Evolutionary conservation across 2,888 invertebrate species (phyloP), one percentile per base, ranked within the genome.

Genomic region (Sinodicranocentrus sp.): DNA sequence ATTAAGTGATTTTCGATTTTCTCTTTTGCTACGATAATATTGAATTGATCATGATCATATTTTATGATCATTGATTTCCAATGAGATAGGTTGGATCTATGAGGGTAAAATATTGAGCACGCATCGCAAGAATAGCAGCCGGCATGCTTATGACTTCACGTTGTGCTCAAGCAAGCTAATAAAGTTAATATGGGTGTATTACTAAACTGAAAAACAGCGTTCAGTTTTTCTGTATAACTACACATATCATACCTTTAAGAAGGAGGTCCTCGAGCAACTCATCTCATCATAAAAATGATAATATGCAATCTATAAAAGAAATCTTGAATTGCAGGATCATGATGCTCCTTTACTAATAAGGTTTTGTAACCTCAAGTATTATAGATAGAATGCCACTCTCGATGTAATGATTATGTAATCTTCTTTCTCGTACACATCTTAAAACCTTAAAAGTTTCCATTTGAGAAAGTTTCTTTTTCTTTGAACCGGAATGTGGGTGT

Each of bases 101-200:
- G 23, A 52, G 44, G 63, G 59, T 71, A 71, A 79, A 79, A 71
- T 71, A 79, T 79, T 79, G 79, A 71, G 54, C 79, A 79, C 79
- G 79, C 70, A 79, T 71, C 70, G 71, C 79, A 79, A 71, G 71
- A 79, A 63, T 48, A 61, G 70, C 68, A 70, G 70, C 59, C 68
- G 78, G 79, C 54, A 26, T 71, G 79, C 78, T 78, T 71, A 63
- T 79, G 79, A 63, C 70, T 71, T 33, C 63, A 63, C 54, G 70
- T 79, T 63, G 71, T 71, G 63, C 57, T 79, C 61, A 25, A 19
- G 44, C 63, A 52, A 21, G 59, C 59, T 70, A 78, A 78, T 78
- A 78, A 78, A 78, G 57, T 33, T 57, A 59, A 78, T 71, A 71
- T 26, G 59, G 59, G 68, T 78, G 77, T 21, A 67, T 19, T 44